Evolutionary conservation across 1,140 invertebrate genomes (phyloP).

Genomic region (Nasonia vitripennis): DNA sequence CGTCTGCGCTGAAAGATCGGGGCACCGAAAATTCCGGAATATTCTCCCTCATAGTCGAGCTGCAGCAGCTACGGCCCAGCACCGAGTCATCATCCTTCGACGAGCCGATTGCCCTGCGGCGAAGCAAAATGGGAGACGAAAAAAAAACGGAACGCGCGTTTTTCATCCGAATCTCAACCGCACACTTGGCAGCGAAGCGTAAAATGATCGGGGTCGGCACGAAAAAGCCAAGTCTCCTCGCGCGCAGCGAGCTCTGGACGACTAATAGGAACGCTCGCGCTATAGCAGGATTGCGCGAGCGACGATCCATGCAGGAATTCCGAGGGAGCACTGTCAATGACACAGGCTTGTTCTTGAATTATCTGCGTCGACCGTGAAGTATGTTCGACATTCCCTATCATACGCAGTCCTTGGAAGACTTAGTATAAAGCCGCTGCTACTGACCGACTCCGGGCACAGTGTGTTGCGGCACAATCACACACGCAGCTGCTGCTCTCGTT

Average conservation of each 20-base stretch:
- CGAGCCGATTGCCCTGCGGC: too few species aligned
- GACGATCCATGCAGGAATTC: background rate
- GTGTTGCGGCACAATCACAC: conserved; percentile 33
- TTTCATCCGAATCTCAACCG: conserved; percentile 5
- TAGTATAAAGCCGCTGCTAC: conserved; percentile 58
- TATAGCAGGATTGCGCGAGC: background rate
- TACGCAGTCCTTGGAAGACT: conserved; percentile 56
- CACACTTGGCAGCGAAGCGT: background rate
- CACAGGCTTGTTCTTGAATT: conserved; percentile 61
- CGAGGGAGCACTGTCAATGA: conserved; percentile 61
- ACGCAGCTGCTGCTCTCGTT: background rate
- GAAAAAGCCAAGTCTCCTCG: background rate
- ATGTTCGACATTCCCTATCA: conserved; percentile 57
- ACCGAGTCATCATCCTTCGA: too few species aligned
- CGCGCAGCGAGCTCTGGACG: background rate
- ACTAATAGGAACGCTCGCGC: background rate
- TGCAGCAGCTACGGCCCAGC: too few species aligned
- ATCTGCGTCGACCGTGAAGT: conserved; percentile 59
- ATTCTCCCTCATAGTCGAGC: too few species aligned
- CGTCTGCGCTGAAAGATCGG: too few species aligned
- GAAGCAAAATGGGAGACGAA: background rate
- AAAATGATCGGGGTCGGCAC: conserved; percentile 1
- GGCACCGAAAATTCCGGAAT: too few species aligned
- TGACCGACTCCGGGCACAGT: conserved; percentile 49
- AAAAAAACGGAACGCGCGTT: background rate